These are phyloP conservation scores for Cyanistes caeruleus DNA, from an alignment of 2,113 vertebrate species.

Conservation along the genomic window DNA sequence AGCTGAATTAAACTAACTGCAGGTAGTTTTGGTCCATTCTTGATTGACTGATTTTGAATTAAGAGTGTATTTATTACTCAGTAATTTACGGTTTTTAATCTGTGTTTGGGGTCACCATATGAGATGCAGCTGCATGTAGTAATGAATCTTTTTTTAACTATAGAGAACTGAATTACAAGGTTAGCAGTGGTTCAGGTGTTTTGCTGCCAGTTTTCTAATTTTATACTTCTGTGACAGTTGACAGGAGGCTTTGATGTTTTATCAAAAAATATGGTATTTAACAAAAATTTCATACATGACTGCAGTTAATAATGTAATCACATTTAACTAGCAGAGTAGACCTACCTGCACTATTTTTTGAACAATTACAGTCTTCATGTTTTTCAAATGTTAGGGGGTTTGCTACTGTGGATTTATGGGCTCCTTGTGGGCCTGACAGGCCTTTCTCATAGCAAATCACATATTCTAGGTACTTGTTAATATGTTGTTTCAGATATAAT, in stretches of 20 bases:
- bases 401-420: background rate
- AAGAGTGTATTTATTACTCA: background rate
- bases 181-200: background rate
- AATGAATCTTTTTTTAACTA: background rate
- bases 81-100: background rate
- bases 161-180: background rate
- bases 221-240: background rate
- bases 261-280: background rate
- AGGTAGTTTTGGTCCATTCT: background rate
- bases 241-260: background rate
- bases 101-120: background rate
- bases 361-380: background rate
- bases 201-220: background rate
- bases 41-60: background rate
- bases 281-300: background rate
- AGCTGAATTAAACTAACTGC: background rate
- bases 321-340: background rate
- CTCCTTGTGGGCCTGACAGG: background rate
- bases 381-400: background rate
- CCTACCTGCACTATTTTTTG: background rate
- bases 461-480: background rate
- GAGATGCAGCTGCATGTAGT: background rate
- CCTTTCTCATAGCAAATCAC: background rate
- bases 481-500: background rate
- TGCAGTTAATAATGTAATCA: background rate